Base-by-base conservation (phyloP, 2,797 vertebrate genomes). In the Myotis vivesi region DNA sequence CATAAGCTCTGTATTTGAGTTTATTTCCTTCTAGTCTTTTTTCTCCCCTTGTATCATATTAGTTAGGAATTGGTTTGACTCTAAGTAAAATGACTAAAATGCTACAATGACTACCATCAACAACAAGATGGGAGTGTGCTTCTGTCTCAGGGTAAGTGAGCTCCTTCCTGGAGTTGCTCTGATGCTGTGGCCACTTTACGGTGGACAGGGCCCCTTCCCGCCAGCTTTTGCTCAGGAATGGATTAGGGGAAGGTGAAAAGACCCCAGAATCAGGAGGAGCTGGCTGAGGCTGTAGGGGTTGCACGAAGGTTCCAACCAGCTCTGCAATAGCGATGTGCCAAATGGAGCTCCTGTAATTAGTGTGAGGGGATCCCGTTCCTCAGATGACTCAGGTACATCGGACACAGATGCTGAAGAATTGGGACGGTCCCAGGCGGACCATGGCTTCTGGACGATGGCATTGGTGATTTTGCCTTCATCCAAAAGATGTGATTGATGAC, bases 371-470 rank as follows among this genome's bases (percentile, higher is more conserved):
- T 3, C 71, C 55, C 1, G 0, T 19, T 38, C 23, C 68, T 51
- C 44, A 75, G 4, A 4, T 5, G 0, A 51, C 13, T 25, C 3
- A 10, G 23, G 30, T 0, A 0, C 0, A 2, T 6, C 33, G 22
- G 6, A 33, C 30, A 17, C 55, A 8, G 30, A 17, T n/a, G 4
- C 7, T 8, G 25, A 69, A 41, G 20, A 8, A 33, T 8, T 9
- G 2, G 3, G 6, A 23, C 15, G 38, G 46, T 72, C 30, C 38
- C 28, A 12, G n/a, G 15, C 0, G 2, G 46, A 23, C 30, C 41
- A 13, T 3, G 8, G 5, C 51, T 72, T 73, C 53, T 41, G 41
- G 49, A 73, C 20, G 33, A 12, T 0, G 6, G 13, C 38, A 0
- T 33, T n/a, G 41, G 53, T 30, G 66, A 64, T 13, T 55, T 55